Base-by-base conservation (phyloP, 2,888 invertebrate genomes). In the Sinodicranocentrus sp. region DNA sequence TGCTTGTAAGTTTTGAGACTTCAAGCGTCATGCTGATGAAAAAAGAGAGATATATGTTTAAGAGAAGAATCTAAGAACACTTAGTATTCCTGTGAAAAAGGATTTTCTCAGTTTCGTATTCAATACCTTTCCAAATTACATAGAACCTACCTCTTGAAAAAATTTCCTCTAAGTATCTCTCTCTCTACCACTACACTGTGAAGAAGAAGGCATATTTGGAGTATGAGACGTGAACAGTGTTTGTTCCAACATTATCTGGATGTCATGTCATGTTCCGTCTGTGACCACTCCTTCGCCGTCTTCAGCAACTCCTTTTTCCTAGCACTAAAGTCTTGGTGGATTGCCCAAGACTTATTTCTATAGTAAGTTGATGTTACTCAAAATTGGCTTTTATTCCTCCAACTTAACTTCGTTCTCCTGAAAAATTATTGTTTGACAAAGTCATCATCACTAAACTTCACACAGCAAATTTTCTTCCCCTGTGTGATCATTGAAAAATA, bases 211-310 rank as follows among this genome's bases (percentile, higher is more conserved):
- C 48, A 25, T n/a, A 70, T 1, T 43, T 67, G 80, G 80, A 80
- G 80, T 72, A 80, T 80, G 80, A 80, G 80, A 80, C 80, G 73
- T 19, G 80, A 80, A 80, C 67, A 28, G 54, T 39, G 23, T 39
- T 73, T 65, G 65, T 54, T 77, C 77, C 77, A 67, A 52, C 28
- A 65, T 63, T 25, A 52, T 17, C 68, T 77, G 77, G 77, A 77
- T 77, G 77, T 59, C 77, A 77, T 76, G 76, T 76, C 76, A 65
- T 52, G 77, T 77, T 77, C 68, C 75, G 82, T 82, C 82, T 82
- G 75, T 82, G 82, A 82, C 80, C 73, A 80, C 82, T 82, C 82
- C 70, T 54, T 19, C 73, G 65, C 82, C 68, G 59, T 67, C 82
- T 73, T 82, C 82, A 33, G 54, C 77, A 44, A 19, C 77, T 76